Conservation (phyloP, 1,140 invertebrate species). For the Formica exsecta region DNA sequence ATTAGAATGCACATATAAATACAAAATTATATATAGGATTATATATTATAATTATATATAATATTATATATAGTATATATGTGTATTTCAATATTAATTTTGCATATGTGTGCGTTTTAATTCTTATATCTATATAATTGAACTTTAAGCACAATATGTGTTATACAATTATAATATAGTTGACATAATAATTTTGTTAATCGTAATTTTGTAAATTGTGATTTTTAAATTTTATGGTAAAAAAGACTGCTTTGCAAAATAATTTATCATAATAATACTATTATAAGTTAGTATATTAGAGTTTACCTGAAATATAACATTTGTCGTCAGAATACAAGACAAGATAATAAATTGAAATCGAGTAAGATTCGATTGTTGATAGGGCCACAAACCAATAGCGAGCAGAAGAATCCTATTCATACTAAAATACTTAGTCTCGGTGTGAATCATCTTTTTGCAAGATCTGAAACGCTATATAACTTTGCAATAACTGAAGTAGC, state of each 20-base stretch:
- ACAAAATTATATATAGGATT: too few species aligned
- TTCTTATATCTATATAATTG: too few species aligned
- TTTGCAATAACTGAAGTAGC: neutral
- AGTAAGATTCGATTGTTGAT: slow-evolving; percentile 12
- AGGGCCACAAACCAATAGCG: slow-evolving; percentile 10
- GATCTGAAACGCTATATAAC: too few species aligned
- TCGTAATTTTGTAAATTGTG: too few species aligned
- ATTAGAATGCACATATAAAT: too few species aligned
- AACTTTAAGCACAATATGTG: neutral
- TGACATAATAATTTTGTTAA: too few species aligned
- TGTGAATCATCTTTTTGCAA: neutral
- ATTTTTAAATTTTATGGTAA: neutral
- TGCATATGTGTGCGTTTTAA: too few species aligned
- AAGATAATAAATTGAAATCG: neutral
- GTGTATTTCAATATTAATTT: too few species aligned
- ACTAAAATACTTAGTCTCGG: neutral
- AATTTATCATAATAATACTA: neutral
- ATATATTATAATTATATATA: too few species aligned
- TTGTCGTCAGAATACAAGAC: neutral
- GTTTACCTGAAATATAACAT: slow-evolving; percentile 18
- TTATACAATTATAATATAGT: too few species aligned
- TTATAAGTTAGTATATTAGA: neutral
- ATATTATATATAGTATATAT: too few species aligned
- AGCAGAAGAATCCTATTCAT: neutral
- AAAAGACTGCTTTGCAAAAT: neutral